Evolutionary conservation across 2,888 invertebrate genomes (phyloP), one percentile per base, ranked within the genome.

Genomic region (Phortica okadai): DNA sequence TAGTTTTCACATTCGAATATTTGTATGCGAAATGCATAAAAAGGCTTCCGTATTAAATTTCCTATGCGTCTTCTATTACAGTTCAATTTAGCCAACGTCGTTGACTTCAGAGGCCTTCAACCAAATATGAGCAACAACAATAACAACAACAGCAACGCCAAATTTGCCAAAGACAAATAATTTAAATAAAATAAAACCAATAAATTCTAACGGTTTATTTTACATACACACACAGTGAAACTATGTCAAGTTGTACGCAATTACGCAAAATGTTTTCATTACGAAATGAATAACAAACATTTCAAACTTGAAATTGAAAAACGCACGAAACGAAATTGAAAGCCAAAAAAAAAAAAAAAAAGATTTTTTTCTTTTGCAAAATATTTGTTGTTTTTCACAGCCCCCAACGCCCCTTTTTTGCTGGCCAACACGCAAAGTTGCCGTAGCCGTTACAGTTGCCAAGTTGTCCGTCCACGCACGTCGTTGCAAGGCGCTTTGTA

Each of bases 21-120:
- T 59, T 59, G 59, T 16, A 59, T 7, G 21, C 59, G 21, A 59
- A 59, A 33, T 33, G 87, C 85, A 85, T 87, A 88, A 80, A 84
- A 87, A 76, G 84, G 87, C 85, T 88, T 85, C 85, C 88, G 85
- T 85, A 85, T 88, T 85, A 84, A 84, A 33, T 64, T 64, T 10
- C 25, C 62, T 25, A 6, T 7, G 6, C 11, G 25, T 25, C 64
- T 64, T 8, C 64, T 33, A 33, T 50, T 50, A 5, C 14, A 50
- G 14, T 2, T 50, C 14, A 14, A 3, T 6, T 50, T 50, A 1
- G 14, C 10, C 2, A 6, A 2, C 50, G 14, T 1, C 50, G 33
- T 5, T 5, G 33, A 33, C 33, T 33, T 33, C 33, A 33, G 33
- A 33, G 33, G 33, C 33, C 33, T 33, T 33, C 33, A 33, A 33